Base-by-base conservation (phyloP, 1,140 invertebrate genomes). In the Mya arenaria region DNA sequence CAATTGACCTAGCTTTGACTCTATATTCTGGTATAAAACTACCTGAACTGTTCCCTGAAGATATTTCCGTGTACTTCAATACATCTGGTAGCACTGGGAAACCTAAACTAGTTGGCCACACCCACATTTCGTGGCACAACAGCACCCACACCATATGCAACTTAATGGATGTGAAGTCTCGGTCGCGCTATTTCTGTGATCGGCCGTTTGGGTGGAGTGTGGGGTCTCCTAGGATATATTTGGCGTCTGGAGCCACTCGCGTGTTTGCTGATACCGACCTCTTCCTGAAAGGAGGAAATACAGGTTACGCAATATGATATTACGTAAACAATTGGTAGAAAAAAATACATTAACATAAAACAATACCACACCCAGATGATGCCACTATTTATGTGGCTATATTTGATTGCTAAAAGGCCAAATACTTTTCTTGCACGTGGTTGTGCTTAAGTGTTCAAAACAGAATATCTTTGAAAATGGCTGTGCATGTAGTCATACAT, bases 171-270 rank as follows among this genome's bases (percentile, higher is more conserved):
- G 41, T 56, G 17, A 17, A 55, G 2, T 10, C 34, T 32, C 19
- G 36, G 10, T 55, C 62, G 8, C 8, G 8, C 1, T 78, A 23
- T 19, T 78, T 78, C 63, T 68, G 63, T 36, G 75, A 78, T 25
- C 5, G 75, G 15, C 25, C 75, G 13, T 80, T 69, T 48, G 52
- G 66, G 65, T 85, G 41, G 86, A 84, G 13, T 36, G 75, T 52
- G 68, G 85, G 80, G n/a, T 68, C 23, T 72, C 77, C 0, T 48
- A 80, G 65, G 55, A 86, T 44, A 44, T 79, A 44, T 15, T 32
- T 60, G 44, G 62, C 62, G n/a, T 52, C 15, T 55, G 87, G 58
- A 44, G 62, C 28, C 68, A 84, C 75, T 32, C 84, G 75, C 13
- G 28, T 78, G 5, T 56, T 78, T 25, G 48, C 58, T 5, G 63